Evolutionary conservation across 1,140 invertebrate genomes (phyloP).

Genomic region (Drosophila pachea): DNA sequence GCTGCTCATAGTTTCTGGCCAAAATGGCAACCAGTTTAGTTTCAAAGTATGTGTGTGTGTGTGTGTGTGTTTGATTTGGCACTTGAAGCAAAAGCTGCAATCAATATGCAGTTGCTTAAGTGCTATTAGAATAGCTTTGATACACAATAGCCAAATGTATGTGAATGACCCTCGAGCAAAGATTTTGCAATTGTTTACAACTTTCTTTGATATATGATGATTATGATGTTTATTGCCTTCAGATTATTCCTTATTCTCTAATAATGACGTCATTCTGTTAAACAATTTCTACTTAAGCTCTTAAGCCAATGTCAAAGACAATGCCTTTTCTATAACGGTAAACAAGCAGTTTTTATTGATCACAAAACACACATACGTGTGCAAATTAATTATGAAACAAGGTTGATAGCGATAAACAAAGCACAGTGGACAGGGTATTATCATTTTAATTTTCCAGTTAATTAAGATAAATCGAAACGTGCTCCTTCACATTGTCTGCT

Average conservation of each 20-base stretch:
- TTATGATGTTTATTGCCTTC: slow-evolving; percentile 2
- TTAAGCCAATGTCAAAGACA: background rate
- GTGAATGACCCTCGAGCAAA: slow-evolving; percentile 13
- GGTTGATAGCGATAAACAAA: background rate
- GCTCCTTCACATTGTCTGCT: background rate
- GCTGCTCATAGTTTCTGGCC: background rate
- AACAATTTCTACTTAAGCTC: background rate
- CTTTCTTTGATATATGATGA: background rate
- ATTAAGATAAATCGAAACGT: slow-evolving; percentile 1
- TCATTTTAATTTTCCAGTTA: background rate
- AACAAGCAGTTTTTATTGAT: slow-evolving; percentile 9
- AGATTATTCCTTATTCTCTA: background rate
- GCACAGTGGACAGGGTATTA: background rate
- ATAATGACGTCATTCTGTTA: background rate
- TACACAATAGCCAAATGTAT: background rate
- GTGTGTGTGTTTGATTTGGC: slow-evolving; percentile 9
- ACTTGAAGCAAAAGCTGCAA: slow-evolving; percentile 4
- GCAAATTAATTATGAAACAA: slow-evolving; percentile 10
- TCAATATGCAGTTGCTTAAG: slow-evolving; percentile 17
- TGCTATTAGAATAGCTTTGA: slow-evolving; percentile 7
- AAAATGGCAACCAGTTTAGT: background rate
- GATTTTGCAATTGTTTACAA: slow-evolving; percentile 2
- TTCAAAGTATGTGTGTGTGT: background rate
- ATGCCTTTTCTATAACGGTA: background rate
- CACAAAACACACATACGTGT: background rate